phyloP scores from a whole-genome alignment of 2,113 vertebrate species.

The Pycnonotus jocosus region DNA sequence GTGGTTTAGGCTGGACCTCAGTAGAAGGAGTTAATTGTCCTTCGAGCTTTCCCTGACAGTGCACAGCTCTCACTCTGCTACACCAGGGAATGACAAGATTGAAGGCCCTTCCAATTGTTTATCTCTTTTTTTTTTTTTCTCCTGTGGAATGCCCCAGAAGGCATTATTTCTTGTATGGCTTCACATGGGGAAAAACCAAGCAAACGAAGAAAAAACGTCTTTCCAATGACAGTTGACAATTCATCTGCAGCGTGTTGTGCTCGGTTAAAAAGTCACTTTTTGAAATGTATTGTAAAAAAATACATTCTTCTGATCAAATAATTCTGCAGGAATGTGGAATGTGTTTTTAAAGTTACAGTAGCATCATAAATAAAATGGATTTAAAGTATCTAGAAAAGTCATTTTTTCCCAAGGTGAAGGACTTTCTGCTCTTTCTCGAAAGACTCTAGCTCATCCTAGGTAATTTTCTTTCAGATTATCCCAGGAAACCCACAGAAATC shows the following conservation, averaged over 20 bases:
- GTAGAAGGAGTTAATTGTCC: neutral
- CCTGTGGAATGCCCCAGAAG: neutral
- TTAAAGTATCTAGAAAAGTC: neutral
- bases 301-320: neutral
- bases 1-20: neutral
- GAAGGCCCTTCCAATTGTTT: constrained; percentile 1
- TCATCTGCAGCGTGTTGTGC: neutral
- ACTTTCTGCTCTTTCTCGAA: neutral
- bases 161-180: constrained; percentile 23
- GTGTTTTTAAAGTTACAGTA: neutral
- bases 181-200: neutral
- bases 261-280: neutral
- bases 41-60: neutral
- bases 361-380: neutral
- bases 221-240: neutral
- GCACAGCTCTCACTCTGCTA: neutral
- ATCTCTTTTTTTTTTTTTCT: neutral
- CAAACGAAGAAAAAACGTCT: neutral
- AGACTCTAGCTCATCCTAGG: neutral
- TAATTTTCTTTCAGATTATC: neutral
- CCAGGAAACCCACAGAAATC: neutral
- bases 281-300: neutral
- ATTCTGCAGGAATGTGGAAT: neutral
- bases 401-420: neutral
- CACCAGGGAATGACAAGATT: neutral